Conservation (phyloP, 1,140 invertebrate species). For the Acromyrmex echinatior region DNA sequence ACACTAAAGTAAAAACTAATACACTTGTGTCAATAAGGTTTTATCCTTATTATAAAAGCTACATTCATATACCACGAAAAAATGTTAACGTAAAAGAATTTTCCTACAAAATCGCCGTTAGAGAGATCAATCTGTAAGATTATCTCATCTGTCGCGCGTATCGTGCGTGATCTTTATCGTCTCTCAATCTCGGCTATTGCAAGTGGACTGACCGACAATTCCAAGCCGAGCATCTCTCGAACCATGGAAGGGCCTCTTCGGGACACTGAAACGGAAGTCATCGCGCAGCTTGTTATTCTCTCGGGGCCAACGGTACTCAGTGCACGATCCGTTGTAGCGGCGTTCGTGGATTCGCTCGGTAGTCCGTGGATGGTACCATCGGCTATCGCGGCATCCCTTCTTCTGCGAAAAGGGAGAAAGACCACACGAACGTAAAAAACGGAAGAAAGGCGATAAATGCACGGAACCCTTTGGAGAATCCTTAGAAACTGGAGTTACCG, state of each 20-base stretch:
- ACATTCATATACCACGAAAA: background rate
- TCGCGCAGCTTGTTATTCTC: background rate
- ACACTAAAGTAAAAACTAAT: background rate
- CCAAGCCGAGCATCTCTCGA: background rate
- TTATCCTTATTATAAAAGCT: background rate
- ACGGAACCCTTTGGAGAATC: background rate
- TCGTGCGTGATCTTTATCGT: slow-evolving; percentile 22
- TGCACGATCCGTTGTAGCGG: background rate
- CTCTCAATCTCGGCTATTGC: slow-evolving; percentile 5
- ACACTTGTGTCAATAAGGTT: background rate
- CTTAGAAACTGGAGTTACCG: background rate
- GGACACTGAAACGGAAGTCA: background rate
- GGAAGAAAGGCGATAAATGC: background rate
- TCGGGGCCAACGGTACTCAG: background rate
- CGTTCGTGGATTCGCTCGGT: background rate
- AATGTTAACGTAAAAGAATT: background rate
- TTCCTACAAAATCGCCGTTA: background rate
- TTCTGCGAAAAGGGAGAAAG: background rate
- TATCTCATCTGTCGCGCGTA: background rate
- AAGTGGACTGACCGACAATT: slow-evolving; percentile 7
- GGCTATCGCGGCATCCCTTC: slow-evolving; percentile 8
- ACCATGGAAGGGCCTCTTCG: background rate
- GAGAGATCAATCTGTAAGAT: background rate
- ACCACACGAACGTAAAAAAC: background rate
- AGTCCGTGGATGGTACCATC: background rate